These are phyloP conservation scores for Euwallacea similis DNA, from an alignment of 1,140 invertebrate genomes.

Conservation along the genomic window DNA sequence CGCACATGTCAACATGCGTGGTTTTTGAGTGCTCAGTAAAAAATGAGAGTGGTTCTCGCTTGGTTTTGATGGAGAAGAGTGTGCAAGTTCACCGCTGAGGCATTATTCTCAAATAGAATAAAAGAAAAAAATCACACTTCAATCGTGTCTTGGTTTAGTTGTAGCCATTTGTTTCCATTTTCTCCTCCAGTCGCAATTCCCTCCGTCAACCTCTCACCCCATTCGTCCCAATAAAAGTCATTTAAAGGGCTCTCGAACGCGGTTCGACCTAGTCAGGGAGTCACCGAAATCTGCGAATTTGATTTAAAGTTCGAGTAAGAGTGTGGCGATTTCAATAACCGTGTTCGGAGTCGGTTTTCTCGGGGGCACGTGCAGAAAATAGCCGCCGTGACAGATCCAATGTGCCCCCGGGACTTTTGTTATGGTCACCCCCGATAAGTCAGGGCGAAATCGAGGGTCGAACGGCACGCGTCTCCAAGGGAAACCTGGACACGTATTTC, in stretches of 20 bases:
- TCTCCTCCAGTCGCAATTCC: too few relatives aligned
- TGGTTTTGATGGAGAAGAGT: too few relatives aligned
- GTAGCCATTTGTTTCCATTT: too few relatives aligned
- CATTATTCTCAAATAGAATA: too few relatives aligned
- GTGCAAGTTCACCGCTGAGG: too few relatives aligned
- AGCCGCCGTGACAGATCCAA: slow-evolving; percentile 42
- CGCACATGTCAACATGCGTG: too few relatives aligned
- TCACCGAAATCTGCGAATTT: slow-evolving; percentile 45
- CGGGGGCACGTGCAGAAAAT: slow-evolving; percentile 44
- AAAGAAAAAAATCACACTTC: too few relatives aligned
- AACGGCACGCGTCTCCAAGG: slow-evolving; percentile 31
- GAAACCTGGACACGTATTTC: slow-evolving; percentile 28
- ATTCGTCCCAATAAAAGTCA: slow-evolving; percentile 27
- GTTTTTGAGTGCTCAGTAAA: too few relatives aligned
- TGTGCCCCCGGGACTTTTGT: slow-evolving; percentile 38
- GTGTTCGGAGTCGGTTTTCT: slow-evolving; percentile 43
- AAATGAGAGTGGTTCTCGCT: too few relatives aligned
- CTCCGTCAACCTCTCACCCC: not conserved
- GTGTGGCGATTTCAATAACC: slow-evolving; percentile 47
- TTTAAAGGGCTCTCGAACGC: not conserved
- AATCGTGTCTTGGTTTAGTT: too few relatives aligned
- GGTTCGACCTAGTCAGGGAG: slow-evolving; percentile 27
- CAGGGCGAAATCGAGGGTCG: slow-evolving; percentile 16
- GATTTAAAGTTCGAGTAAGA: slow-evolving; percentile 46
- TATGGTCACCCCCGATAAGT: slow-evolving; percentile 26